These are phyloP conservation scores for Antedon mediterranea DNA, from an alignment of 53 echinoderm and acorn worm genomes.

Conservation along the genomic window DNA sequence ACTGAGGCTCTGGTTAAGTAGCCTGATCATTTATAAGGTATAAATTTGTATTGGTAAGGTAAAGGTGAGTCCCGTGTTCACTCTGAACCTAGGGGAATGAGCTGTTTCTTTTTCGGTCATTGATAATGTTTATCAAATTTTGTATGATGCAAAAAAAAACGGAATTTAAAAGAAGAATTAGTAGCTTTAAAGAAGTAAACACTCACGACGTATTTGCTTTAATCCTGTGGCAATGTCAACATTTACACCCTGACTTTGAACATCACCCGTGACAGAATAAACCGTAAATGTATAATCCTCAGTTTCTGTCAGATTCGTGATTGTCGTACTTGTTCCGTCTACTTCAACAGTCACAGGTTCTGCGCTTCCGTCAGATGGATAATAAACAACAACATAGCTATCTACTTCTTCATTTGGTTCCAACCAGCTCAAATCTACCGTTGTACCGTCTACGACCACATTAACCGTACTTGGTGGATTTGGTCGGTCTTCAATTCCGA, in stretches of 20 bases:
- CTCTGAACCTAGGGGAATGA: no score
- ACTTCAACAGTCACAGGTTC: not conserved
- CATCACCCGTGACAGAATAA: not conserved
- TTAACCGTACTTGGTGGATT: not conserved
- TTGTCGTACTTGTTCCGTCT: not conserved
- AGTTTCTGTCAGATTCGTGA: not conserved
- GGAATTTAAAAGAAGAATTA: no score
- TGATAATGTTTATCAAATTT: no score
- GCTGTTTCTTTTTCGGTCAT: no score
- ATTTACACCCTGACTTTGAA: not conserved
- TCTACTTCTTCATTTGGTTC: not conserved
- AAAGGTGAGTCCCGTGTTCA: no score
- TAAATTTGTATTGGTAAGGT: no score
- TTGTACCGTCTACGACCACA: not conserved
- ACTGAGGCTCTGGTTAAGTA: no score
- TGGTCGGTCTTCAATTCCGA: not conserved
- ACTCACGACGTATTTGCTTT: not conserved
- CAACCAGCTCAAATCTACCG: not conserved
- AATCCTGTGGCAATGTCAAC: not conserved
- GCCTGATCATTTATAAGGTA: no score
- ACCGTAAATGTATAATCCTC: not conserved
- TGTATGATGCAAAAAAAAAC: no score
- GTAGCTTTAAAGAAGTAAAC: no score
- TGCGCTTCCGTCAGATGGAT: not conserved
- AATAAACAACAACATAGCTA: not conserved